Evolutionary conservation across 2,888 invertebrate species (phyloP), one percentile per base, ranked within the genome.

Genomic region (Brenthis ino): DNA sequence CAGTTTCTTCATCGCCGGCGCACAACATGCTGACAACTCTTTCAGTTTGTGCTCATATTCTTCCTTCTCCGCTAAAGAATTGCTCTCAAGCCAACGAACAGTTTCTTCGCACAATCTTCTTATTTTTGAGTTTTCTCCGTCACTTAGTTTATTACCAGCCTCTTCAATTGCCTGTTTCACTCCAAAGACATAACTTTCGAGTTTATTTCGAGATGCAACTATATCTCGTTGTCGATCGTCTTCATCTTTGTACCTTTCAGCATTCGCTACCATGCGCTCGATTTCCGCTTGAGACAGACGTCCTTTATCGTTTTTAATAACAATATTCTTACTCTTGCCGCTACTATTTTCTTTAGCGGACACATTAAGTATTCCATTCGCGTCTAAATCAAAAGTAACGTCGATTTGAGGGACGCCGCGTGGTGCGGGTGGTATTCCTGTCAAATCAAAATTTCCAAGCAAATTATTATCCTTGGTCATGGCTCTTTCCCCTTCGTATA

Each of bases 271-370:
- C 97, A 97, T 97, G 69, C 95, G 93, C 77, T 98, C 97, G 69
- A 98, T 97, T 71, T 98, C 97, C 20, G 95, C 95, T 83, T 97
- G 96, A 16, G 96, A 96, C 50, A 97, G 88, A 6, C 97, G 93
- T 0, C 97, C 96, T 82, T 96, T 96, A 85, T 97, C 96, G 82
- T 97, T 97, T 77, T 96, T 96, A 70, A 97, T 97, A 12, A 95
- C 95, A 70, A 97, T 97, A 77, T 95, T 95, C 82, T 95, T 96
- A 28, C 94, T 94, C 75, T 96, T 96, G 14, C 94, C 95, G 0
- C 94, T 93, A 69, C 94, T 93, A 77, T 94, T 94, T 69, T 95
- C 95, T 77, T 95, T 94, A 51, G 98, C 98, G 0, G 96, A 95
- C 0, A 98, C 98, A 80, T 97, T 97, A 67, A 97, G 86, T 69